A percentile compares a stretch with the other conserved stretches of the same genome.
phyloP scores from a whole-genome alignment of 2,888 invertebrate species.

The Andrena bicolor region DNA sequence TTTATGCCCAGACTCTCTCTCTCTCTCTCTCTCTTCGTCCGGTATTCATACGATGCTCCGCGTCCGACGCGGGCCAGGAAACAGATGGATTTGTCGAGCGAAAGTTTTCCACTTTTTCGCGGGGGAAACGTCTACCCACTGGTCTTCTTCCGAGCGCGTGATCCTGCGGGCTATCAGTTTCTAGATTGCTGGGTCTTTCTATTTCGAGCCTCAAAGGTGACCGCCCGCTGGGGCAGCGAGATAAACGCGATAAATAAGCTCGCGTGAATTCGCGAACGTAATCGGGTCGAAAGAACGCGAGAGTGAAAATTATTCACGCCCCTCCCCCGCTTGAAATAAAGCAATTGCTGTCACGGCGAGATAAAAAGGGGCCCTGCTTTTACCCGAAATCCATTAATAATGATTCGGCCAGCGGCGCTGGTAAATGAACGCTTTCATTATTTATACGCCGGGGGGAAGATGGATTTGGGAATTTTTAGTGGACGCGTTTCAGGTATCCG shows the following conservation, averaged over 20 bases:
- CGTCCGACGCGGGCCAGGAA: neutral
- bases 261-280: conserved; percentile 16
- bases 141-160: neutral
- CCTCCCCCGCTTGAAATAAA: conserved; percentile 32
- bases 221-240: neutral
- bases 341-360: conserved; percentile 36
- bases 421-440: conserved; percentile 54
- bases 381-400: conserved; percentile 51
- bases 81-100: conserved; percentile 7
- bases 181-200: too few species aligned
- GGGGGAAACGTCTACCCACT: neutral
- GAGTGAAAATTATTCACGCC: conserved; percentile 43
- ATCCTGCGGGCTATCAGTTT: too few species aligned
- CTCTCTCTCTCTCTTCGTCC: conserved; percentile 21
- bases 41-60: conserved; percentile 17
- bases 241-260: conserved; percentile 3
- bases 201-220: too few species aligned
- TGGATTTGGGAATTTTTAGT: conserved; percentile 19
- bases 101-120: conserved; percentile 5
- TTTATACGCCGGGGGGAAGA: conserved; percentile 33
- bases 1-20: conserved; percentile 10
- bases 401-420: conserved; percentile 17
- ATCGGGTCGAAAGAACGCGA: conserved; percentile 26
- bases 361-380: conserved; percentile 45
- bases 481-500: neutral